These are phyloP conservation scores for Halisarca cf. caerulea DNA, from an alignment of 37 sponge, comb jelly and placozoan species.

Conservation along the genomic window DNA sequence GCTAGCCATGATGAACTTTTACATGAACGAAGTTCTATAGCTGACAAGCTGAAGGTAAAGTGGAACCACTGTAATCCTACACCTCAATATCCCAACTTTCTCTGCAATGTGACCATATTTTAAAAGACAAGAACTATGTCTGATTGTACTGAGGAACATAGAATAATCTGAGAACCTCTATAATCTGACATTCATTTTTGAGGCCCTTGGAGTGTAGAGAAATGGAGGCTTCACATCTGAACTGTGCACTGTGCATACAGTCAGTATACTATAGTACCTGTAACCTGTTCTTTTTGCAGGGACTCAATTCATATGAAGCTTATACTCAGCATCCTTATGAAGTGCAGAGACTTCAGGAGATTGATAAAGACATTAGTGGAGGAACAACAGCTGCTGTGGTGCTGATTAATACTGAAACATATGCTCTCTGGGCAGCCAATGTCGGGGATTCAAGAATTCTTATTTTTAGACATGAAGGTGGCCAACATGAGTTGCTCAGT, in stretches of 20 bases:
- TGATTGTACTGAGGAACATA: too few relatives aligned
- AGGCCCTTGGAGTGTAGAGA: too few relatives aligned
- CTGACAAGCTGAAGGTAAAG: background rate
- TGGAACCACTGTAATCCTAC: background rate
- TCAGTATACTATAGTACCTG: background rate
- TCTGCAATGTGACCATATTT: background rate
- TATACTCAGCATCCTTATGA: constrained; percentile 66
- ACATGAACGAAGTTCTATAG: background rate
- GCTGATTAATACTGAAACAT: constrained; percentile 34
- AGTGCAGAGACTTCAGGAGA: constrained; percentile 57
- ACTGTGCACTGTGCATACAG: background rate
- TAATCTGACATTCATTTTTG: too few relatives aligned
- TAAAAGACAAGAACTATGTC: too few relatives aligned
- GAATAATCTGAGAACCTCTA: too few relatives aligned
- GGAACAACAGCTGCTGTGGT: constrained; percentile 87
- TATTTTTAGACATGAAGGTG: constrained; percentile 7
- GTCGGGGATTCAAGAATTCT: constrained; percentile 89
- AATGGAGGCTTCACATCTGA: background rate
- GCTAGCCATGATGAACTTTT: background rate
- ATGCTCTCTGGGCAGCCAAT: constrained; percentile 76
- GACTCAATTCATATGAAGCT: constrained; percentile 83
- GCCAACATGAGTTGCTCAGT: constrained; percentile 48
- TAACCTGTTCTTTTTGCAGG: constrained; percentile 33
- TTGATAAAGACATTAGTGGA: constrained; percentile 66
- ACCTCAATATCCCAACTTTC: too few relatives aligned